Evolutionary conservation across 2,888 invertebrate species (phyloP), one percentile per base, ranked within the genome.

Genomic region (Netelia virgata): DNA sequence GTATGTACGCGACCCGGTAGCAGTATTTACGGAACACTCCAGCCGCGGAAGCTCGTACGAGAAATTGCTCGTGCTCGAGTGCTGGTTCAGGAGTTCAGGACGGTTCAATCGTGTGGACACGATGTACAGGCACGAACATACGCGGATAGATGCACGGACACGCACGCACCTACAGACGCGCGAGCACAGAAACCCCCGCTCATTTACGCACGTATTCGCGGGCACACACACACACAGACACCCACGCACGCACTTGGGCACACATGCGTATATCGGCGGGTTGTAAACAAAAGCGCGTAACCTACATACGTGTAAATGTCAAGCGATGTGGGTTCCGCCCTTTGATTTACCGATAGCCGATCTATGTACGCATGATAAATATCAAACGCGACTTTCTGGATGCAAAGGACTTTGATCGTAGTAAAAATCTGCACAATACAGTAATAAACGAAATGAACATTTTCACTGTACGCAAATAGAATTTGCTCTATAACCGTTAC

Each of bases 1-100:
- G 63, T 81, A 72, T 66, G 53, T 78, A 57, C 72, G 64, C 85
- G 82, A 87, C 86, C 85, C 84, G 87, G 88, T 90, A 90, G 90
- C 89, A 88, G 89, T 91, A 90, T 91, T 91, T 91, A 88, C 90
- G 82, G 88, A 91, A 90, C 91, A 91, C 91, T 91, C 84, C 53
- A 81, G 78, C 50, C 61, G 68, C 55, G 69, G 82, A 76, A 81
- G 55, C 81, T 82, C 76, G 77, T 59, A 75, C 73, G 76, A 78
- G 73, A 75, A 84, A 87, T 82, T 82, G 85, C 78, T 83, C 82
- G 74, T 55, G 70, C 82, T 76, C 72, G 47, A 82, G 82, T 82
- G 75, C 68, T 75, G 72, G 61, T 57, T 72, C 72, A 68, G 16
- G 55, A 73, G 3, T n/a, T n/a, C n/a, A n/a, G n/a, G n/a, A n/a